Evolutionary conservation across 2,888 invertebrate genomes (phyloP).

Genomic region (Mycalesis mineus): DNA sequence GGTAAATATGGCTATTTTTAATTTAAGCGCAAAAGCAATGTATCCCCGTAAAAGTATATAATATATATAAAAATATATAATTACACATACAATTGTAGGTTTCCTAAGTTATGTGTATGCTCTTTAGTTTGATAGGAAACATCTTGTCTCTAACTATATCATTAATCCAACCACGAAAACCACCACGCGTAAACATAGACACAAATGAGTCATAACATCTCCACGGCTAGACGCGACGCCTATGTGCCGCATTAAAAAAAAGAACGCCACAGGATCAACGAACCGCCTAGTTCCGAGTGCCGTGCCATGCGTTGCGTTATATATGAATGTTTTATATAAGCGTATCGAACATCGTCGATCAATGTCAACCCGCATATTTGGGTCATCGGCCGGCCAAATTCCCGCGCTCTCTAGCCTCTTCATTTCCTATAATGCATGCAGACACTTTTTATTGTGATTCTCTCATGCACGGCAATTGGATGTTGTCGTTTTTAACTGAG

Average conservation of each 20-base stretch:
- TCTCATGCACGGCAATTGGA: too few relatives aligned
- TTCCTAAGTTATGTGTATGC: too few relatives aligned
- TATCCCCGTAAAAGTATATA: too few relatives aligned
- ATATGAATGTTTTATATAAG: conserved; percentile 59
- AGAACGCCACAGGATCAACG: conserved; percentile 57
- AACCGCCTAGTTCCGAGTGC: conserved; percentile 61
- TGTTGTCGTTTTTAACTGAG: too few relatives aligned
- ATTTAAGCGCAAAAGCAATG: too few relatives aligned
- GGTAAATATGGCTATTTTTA: too few relatives aligned
- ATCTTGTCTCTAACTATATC: too few relatives aligned
- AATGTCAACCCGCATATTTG: conserved; percentile 76
- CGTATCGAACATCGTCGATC: conserved; percentile 72
- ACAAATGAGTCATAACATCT: conserved; percentile 40
- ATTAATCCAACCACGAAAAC: not conserved
- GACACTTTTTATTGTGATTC: too few relatives aligned
- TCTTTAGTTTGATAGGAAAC: too few relatives aligned
- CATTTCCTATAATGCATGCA: conserved; percentile 47
- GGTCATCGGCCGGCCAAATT: conserved; percentile 74
- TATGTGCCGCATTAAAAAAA: conserved; percentile 45
- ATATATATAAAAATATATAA: too few relatives aligned
- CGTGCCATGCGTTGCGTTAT: conserved; percentile 45
- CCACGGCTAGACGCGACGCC: conserved; percentile 44
- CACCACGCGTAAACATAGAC: conserved; percentile 18
- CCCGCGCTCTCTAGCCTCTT: conserved; percentile 57
- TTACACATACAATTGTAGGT: too few relatives aligned